Evolutionary conservation across 2,113 vertebrate genomes (phyloP), one percentile per base, ranked within the genome.

Genomic region (Colaptes auratus): DNA sequence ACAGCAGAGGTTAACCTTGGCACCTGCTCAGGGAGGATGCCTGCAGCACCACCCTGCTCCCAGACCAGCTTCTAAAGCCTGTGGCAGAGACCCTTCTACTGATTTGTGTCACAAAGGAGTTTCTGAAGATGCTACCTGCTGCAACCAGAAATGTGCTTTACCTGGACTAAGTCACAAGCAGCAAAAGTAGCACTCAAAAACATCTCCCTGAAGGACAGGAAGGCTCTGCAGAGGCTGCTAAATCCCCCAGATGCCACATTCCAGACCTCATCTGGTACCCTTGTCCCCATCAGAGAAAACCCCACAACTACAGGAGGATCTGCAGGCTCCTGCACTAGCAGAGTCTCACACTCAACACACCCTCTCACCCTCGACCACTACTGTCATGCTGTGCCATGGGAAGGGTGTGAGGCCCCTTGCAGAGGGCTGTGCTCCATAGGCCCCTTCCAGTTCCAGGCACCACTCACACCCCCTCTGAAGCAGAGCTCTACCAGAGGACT

Each of bases 391-490:
- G 8, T 0, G 0, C 66, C 61, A 16, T 8, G 14, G 60, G 58
- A 30, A 59, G 82, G 28, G 11, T 13, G 6, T 0, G 1, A 73
- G 46, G 31, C 28, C 46, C 53, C 44, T 20, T 2, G 6, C 18
- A 13, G 44, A 3, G 30, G 53, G 33, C 42, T 4, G 16, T 58
- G 56, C 48, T 63, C 18, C 15, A 12, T 2, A 20, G 14, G 31
- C 31, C 25, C 16, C 17, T 0, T 0, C 67, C 58, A 12, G 65
- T 73, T n/a, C 42, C 64, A 23, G 75, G 72, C 2, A 2, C 73
- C 0, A 0, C 64, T 50, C 14, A 0, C 12, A 3, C 16, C 55
- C 48, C 48, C 61, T 58, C 70, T 2, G 0, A 50, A 13, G 28
- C 2, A 0, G 39, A 86, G 53, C 61, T 64, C 52, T 4, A 5